Conservation (phyloP, 92 coral and sea anemone species). For the Parazoanthus swiftii region DNA sequence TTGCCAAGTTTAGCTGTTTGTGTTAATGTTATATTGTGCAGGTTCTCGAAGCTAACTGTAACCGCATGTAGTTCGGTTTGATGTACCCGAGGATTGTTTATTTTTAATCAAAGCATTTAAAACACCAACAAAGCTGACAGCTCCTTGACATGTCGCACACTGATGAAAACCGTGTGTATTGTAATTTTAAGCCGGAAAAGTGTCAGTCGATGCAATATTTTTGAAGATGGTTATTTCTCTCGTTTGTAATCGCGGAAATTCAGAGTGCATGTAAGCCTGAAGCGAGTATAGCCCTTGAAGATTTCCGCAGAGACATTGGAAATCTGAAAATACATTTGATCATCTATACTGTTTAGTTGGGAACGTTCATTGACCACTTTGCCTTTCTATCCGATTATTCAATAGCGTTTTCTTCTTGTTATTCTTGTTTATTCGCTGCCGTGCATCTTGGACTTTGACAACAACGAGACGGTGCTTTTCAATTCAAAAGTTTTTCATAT, state of each 20-base stretch:
- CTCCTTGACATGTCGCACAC: too few relatives aligned
- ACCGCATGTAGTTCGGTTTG: too few relatives aligned
- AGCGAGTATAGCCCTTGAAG: neutral
- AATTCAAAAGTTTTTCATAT: too few relatives aligned
- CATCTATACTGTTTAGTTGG: neutral
- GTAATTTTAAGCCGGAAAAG: neutral
- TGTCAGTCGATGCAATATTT: neutral
- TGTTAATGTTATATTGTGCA: too few relatives aligned
- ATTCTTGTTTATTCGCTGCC: neutral
- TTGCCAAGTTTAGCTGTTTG: too few relatives aligned
- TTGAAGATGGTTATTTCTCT: neutral
- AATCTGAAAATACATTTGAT: neutral
- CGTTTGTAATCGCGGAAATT: neutral
- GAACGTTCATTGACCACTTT: too few relatives aligned
- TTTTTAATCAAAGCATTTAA: too few relatives aligned
- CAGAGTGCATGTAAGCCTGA: neutral
- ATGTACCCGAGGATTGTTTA: too few relatives aligned
- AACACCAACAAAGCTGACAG: too few relatives aligned
- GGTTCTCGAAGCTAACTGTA: too few relatives aligned
- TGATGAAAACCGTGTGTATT: neutral
- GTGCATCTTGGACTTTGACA: neutral
- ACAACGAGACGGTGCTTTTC: neutral
- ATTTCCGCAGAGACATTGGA: too few relatives aligned
- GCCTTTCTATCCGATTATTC: neutral
- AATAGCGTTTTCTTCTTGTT: neutral